Evolutionary conservation across 2,113 vertebrate genomes (phyloP).

Genomic region (Bubo blakistoni): DNA sequence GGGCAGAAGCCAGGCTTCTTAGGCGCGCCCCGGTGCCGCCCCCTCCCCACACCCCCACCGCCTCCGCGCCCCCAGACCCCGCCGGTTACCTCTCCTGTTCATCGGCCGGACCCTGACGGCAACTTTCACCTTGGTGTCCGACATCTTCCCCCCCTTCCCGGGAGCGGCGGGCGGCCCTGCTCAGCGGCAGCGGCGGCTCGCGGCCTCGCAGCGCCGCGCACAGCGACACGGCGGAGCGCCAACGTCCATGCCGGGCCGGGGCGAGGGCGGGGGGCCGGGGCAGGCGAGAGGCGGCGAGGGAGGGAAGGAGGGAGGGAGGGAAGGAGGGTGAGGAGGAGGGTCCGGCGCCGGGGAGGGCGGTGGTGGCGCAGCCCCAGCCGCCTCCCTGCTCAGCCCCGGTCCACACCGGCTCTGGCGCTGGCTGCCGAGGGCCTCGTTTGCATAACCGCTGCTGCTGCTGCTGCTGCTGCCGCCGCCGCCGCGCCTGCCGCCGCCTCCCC

Average conservation of each 20-base stretch:
- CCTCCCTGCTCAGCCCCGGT: constrained; percentile 7
- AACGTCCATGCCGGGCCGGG: constrained; percentile 65
- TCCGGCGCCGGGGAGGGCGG: background rate
- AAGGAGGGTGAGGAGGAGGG: background rate
- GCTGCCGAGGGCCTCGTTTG: constrained; percentile 20
- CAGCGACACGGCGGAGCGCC: constrained; percentile 48
- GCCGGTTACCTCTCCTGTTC: constrained; percentile 90
- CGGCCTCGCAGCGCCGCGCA: constrained; percentile 49
- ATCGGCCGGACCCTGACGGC: constrained; percentile 95
- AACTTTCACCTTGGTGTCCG: constrained; percentile 97
- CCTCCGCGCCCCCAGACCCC: background rate
- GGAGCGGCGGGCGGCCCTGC: background rate
- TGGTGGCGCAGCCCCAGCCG: background rate
- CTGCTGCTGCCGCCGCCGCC: background rate
- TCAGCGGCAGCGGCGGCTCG: background rate
- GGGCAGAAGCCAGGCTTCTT: background rate
- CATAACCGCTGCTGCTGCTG: background rate
- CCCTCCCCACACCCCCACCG: background rate
- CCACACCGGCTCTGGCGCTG: background rate
- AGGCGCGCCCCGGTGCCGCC: background rate
- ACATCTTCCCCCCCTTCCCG: constrained; percentile 80
- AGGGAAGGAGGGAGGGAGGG: background rate
- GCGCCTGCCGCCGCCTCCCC: background rate
- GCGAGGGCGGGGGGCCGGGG: background rate
- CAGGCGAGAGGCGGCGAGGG: background rate